These are phyloP conservation scores for Aythya baeri DNA, from an alignment of 2,113 vertebrate genomes.

Conservation along the genomic window DNA sequence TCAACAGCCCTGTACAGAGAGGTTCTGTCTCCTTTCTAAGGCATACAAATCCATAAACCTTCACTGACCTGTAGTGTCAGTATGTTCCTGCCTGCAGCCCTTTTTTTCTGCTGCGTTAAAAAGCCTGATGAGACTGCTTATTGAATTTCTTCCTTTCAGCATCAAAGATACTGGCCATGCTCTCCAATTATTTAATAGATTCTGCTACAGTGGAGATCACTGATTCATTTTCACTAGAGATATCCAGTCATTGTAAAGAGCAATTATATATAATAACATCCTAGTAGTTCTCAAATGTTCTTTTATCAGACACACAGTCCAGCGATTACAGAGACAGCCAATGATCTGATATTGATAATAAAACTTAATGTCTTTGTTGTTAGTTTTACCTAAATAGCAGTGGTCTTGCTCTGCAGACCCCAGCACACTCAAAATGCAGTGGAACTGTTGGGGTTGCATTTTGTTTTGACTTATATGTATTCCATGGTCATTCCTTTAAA, in stretches of 20 bases:
- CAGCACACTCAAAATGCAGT: neutral
- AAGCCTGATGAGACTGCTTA: slow-evolving; percentile 67
- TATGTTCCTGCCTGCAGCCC: slow-evolving; percentile 55
- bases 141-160: slow-evolving; percentile 75
- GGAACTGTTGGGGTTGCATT: neutral
- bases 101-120: slow-evolving; percentile 67
- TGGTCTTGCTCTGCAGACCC: neutral
- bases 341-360: slow-evolving; percentile 55
- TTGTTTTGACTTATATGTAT: slow-evolving; percentile 38
- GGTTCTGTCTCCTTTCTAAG: slow-evolving; percentile 52
- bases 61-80: slow-evolving; percentile 63
- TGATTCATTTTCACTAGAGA: slow-evolving; percentile 69
- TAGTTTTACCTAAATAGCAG: slow-evolving; percentile 48
- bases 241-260: slow-evolving; percentile 68
- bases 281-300: slow-evolving; percentile 59
- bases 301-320: slow-evolving; percentile 64
- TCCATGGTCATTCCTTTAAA: slow-evolving; percentile 12
- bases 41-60: slow-evolving; percentile 57
- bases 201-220: slow-evolving; percentile 65
- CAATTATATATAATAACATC: slow-evolving; percentile 75
- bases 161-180: slow-evolving; percentile 64
- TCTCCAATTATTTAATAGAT: slow-evolving; percentile 79
- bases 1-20: slow-evolving; percentile 51
- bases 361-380: slow-evolving; percentile 23
- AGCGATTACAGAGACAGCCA: slow-evolving; percentile 52